These are phyloP conservation scores for Crossocerus cetratus DNA, from an alignment of 2,888 invertebrate species.

Conservation along the genomic window DNA sequence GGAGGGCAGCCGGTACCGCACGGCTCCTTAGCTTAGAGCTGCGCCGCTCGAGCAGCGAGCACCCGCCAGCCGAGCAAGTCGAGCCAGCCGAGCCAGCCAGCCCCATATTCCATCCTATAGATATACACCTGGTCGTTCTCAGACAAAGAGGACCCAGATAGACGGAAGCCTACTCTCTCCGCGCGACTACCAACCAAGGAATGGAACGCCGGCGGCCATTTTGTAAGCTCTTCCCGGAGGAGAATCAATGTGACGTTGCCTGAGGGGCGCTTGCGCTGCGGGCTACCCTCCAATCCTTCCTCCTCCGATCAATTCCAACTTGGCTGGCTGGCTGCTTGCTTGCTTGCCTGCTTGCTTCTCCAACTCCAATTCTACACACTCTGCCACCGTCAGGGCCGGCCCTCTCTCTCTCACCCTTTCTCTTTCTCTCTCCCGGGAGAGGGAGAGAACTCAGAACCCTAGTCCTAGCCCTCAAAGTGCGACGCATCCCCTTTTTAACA, in stretches of 20 bases:
- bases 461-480: too few relatives aligned
- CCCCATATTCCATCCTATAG: conserved; percentile 65
- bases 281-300: conserved; percentile 70
- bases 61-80: conserved; percentile 16
- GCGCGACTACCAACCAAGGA: conserved; percentile 69
- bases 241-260: conserved; percentile 77
- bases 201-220: conserved; percentile 76
- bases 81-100: conserved; percentile 24
- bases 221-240: conserved; percentile 77
- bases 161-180: conserved; percentile 65
- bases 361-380: conserved; percentile 17
- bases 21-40: conserved; percentile 28
- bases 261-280: conserved; percentile 76
- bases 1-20: too few relatives aligned
- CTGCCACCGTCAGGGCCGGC: conserved; percentile 27
- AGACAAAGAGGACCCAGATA: conserved; percentile 72
- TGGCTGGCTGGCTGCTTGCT: too few relatives aligned
- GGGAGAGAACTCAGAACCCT: too few relatives aligned
- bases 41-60: not conserved
- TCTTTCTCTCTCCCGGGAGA: too few relatives aligned
- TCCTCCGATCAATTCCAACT: conserved; percentile 65
- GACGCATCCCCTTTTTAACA: too few relatives aligned
- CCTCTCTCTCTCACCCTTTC: conserved; percentile 11
- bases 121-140: conserved; percentile 42
- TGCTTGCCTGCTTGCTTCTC: too few relatives aligned